Conservation (phyloP, 1,140 invertebrate species). For the Zelostemma sp. region DNA sequence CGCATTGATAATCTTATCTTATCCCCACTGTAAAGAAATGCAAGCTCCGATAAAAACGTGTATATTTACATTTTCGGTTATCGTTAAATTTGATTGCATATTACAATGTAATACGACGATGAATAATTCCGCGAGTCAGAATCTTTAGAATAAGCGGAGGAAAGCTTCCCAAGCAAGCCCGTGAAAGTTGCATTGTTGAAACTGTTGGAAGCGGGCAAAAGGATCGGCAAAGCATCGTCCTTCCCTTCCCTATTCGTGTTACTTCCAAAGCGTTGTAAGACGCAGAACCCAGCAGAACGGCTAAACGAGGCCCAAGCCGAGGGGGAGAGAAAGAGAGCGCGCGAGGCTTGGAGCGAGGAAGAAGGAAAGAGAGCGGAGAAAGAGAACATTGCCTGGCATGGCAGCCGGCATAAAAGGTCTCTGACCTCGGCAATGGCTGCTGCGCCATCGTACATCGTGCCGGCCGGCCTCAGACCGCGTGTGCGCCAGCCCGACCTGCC, state of each 20-base stretch:
- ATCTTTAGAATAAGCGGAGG: too few relatives aligned
- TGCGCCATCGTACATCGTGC: slow-evolving; percentile 42
- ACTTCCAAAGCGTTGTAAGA: slow-evolving; percentile 39
- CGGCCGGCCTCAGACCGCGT: slow-evolving; percentile 37
- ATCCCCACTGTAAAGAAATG: not conserved
- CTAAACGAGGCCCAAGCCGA: slow-evolving; percentile 45
- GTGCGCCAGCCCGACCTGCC: slow-evolving; percentile 19
- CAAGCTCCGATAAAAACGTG: not conserved
- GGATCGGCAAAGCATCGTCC: slow-evolving; percentile 2
- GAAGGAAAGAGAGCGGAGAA: slow-evolving; percentile 36
- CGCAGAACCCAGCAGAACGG: slow-evolving; percentile 23
- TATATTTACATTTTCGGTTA: not conserved
- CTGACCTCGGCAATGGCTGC: slow-evolving; percentile 65
- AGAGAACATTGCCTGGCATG: slow-evolving; percentile 59
- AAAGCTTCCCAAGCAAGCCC: too few relatives aligned
- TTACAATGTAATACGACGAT: too few relatives aligned
- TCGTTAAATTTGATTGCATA: too few relatives aligned
- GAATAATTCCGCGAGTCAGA: too few relatives aligned
- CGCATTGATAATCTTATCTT: slow-evolving; percentile 1
- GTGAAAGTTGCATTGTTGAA: too few relatives aligned
- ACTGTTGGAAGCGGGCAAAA: too few relatives aligned
- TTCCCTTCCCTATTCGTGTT: slow-evolving; percentile 25
- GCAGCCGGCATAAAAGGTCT: slow-evolving; percentile 66
- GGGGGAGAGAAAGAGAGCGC: slow-evolving; percentile 37
- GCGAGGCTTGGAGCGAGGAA: slow-evolving; percentile 24